Evolutionary conservation across 2,888 invertebrate genomes (phyloP).

Genomic region (Tipula unca): DNA sequence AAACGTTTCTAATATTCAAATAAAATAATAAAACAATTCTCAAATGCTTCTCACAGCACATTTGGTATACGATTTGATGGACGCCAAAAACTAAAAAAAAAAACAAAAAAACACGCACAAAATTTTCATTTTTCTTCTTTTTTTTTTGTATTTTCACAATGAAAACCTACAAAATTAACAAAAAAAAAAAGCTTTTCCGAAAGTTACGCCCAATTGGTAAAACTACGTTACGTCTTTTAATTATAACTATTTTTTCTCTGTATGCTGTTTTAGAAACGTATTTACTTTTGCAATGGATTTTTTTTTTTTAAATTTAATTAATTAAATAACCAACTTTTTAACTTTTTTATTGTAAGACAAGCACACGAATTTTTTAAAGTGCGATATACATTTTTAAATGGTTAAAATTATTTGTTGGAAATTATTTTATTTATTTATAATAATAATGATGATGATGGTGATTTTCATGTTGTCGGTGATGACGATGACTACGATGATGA

Average conservation of each 20-base stretch:
- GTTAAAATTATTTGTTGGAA: not conserved
- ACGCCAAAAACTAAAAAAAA: not conserved
- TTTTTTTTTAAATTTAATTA: not conserved
- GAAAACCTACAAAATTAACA: slow-evolving; percentile 2
- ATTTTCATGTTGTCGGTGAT: not conserved
- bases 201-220: not conserved
- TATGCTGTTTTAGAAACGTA: not conserved
- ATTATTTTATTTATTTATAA: not conserved
- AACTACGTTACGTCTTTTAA: not conserved
- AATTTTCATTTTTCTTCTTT: not conserved
- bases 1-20: not conserved
- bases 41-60: not conserved
- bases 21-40: not conserved
- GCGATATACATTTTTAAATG: not conserved
- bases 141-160: not conserved
- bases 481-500: not conserved
- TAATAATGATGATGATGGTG: not conserved
- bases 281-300: not conserved
- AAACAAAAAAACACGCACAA: not conserved
- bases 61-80: not conserved
- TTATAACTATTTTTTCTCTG: not conserved
- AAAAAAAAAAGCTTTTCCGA: not conserved
- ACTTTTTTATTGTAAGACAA: not conserved
- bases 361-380: not conserved
- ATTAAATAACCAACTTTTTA: not conserved